These are phyloP conservation scores for Chelonus formosanus DNA, from an alignment of 2,888 invertebrate species.

Conservation along the genomic window DNA sequence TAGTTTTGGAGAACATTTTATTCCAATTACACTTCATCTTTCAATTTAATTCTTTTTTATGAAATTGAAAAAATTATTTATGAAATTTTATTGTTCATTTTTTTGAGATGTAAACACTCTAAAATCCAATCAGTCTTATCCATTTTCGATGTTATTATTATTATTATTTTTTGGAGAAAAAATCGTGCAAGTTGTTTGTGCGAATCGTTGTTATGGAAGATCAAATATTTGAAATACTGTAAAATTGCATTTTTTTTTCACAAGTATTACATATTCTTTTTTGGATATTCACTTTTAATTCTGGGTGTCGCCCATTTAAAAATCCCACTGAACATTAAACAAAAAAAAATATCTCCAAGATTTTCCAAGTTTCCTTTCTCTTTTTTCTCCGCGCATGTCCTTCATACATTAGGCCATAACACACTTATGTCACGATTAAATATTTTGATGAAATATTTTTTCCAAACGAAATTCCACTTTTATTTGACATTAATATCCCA, in stretches of 20 bases:
- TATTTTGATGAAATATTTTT: background rate
- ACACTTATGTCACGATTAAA: conserved; percentile 11
- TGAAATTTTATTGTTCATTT: background rate
- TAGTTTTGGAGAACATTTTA: conserved; percentile 7
- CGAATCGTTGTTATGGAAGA: conserved; percentile 18
- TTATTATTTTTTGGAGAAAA: background rate
- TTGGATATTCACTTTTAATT: conserved; percentile 10
- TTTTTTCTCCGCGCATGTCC: conserved; percentile 33
- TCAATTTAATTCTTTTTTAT: conserved; percentile 1
- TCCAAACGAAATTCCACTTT: background rate
- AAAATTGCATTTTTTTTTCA: background rate
- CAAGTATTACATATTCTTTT: background rate
- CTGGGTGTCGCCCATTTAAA: conserved; percentile 5
- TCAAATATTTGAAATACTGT: background rate
- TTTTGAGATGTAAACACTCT: conserved; percentile 4
- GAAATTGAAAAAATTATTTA: too few species aligned
- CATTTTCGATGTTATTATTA: conserved; percentile 24
- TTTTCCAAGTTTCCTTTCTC: conserved; percentile 34
- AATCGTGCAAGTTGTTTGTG: background rate
- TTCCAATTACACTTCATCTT: background rate
- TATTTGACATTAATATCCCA: background rate
- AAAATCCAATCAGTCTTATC: conserved; percentile 7
- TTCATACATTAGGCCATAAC: conserved; percentile 26
- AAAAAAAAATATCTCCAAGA: conserved; percentile 27
- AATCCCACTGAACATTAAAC: background rate